Evolutionary conservation across 2,888 invertebrate species (phyloP).

Genomic region (Rotaria socialis): DNA sequence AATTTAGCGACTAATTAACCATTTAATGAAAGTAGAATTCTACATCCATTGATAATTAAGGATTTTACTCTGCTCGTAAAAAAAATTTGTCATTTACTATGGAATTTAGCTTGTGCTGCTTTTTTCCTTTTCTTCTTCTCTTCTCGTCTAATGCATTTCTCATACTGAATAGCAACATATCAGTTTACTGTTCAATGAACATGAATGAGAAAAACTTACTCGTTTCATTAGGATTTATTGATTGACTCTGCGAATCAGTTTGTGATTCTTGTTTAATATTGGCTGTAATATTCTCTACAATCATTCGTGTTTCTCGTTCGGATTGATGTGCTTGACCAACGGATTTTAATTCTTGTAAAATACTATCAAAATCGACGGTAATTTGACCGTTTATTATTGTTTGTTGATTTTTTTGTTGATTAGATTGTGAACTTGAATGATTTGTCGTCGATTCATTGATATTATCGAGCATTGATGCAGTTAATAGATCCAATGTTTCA

Average conservation of each 20-base stretch:
- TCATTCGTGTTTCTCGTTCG: neutral
- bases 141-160: too few relatives aligned
- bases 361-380: conserved; percentile 3
- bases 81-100: too few relatives aligned
- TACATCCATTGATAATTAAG: too few relatives aligned
- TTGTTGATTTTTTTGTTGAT: neutral
- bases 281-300: neutral
- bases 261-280: conserved; percentile 17
- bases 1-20: neutral
- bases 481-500: conserved; percentile 9
- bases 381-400: neutral
- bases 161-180: too few relatives aligned
- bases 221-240: neutral
- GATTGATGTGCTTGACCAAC: conserved; percentile 18
- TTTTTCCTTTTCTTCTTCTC: too few relatives aligned
- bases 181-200: neutral
- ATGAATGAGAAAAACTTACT: neutral
- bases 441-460: neutral
- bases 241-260: neutral
- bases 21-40: neutral
- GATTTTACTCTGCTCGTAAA: too few relatives aligned
- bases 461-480: conserved; percentile 30
- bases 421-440: neutral
- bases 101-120: too few relatives aligned
- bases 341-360: conserved; percentile 29